Evolutionary conservation across 2,113 vertebrate species (phyloP).

Genomic region (Bujurquina vittata): DNA sequence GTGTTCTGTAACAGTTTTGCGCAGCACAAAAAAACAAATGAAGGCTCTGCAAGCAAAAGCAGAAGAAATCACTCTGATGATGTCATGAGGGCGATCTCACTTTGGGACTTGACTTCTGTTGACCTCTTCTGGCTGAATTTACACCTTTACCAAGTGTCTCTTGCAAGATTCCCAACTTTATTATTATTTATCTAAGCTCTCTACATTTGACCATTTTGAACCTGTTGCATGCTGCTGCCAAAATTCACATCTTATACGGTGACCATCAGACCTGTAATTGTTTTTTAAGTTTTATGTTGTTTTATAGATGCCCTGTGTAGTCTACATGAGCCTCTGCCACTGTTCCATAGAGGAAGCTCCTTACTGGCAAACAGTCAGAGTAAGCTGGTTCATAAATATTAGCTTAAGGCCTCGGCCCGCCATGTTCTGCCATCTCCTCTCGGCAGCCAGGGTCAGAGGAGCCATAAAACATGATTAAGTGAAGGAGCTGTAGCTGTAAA

Average conservation of each 20-base stretch:
- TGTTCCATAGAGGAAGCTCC: conserved; percentile 44
- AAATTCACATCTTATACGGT: neutral
- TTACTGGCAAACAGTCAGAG: conserved; percentile 54
- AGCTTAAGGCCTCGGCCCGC: conserved; percentile 57
- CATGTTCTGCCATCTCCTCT: conserved; percentile 63
- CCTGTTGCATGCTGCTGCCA: neutral
- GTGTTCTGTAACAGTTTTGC: too few species aligned
- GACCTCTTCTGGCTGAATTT: neutral
- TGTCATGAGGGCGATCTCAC: neutral
- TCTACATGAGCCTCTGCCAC: neutral
- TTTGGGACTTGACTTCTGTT: neutral
- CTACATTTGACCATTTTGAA: neutral
- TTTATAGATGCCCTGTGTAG: neutral
- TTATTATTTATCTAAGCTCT: neutral
- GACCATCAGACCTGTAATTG: neutral
- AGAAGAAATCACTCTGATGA: neutral
- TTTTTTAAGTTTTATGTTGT: neutral
- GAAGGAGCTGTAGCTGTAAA: conserved; percentile 67
- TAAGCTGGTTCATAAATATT: conserved; percentile 67
- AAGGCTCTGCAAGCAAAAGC: neutral
- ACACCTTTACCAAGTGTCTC: neutral
- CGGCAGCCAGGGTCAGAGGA: conserved; percentile 55
- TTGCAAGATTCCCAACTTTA: neutral
- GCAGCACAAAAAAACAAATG: neutral
- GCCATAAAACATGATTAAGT: conserved; percentile 80